Evolutionary conservation across 2,113 vertebrate species (phyloP).

Genomic region (human): GRCh38 chr2:1809501-1810000

Average conservation of each 20-base stretch:
- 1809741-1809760: neutral
- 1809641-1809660: neutral
- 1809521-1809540: neutral
- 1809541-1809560: too few species aligned
- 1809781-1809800: neutral
- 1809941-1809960: neutral
- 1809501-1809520: rapidly evolving
- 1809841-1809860: neutral
- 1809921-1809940: neutral
- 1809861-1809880: neutral
- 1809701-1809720: too few species aligned
- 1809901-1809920: neutral
- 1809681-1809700: neutral
- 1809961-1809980: rapidly evolving
- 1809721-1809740: neutral
- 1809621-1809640: too few species aligned
- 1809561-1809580: neutral
- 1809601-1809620: rapidly evolving
- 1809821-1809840: neutral
- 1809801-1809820: neutral
- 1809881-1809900: neutral
- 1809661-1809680: neutral
- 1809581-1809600: rapidly evolving
- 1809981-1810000: neutral
- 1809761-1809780: neutral